Base-by-base conservation (phyloP, 2,888 invertebrate species). In the Itoplectis maculator region DNA sequence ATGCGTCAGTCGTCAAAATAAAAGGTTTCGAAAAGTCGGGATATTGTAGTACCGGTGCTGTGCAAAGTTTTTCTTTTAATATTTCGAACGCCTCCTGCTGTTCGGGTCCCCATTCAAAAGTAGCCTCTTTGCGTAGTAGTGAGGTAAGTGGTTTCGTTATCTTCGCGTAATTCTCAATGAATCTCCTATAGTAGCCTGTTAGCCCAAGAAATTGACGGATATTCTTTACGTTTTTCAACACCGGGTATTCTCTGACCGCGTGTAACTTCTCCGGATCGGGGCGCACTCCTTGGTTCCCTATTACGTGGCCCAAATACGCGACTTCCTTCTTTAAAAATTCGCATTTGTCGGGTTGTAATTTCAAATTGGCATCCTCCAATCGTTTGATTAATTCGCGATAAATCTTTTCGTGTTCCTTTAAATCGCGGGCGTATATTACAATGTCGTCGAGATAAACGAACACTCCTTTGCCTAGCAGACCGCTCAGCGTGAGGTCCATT, bases 381-480 rank as follows among this genome's bases (percentile, higher is more conserved):
- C 29, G 29, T 29, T 29, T 29, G 3, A 29, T 29, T 29, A 29
- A 29, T 29, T 29, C 29, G 29, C 29, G 29, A 5, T 29, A 29
- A 3, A 29, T 29, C 5, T 29, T 29, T 29, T 37, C 18, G 68
- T 78, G 77, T 47, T 79, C 35, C 66, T 70, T 65, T 9, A 81
- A 40, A 20, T 35, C 63, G 2, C 59, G 59, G 20, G 68, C 54
- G 6, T 74, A 85, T 6, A 87, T 66, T 6, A 88, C 81, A 2
- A 87, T 59, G 63, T 86, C 86, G 56, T 87, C 85, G 8, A 85
- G 37, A 56, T 87, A 87, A 0, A 85, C 72, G 4, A 84, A 70
- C 20, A 79, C 72, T 35, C 68, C 79, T 51, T 79, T 61, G 61
- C 86, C 87, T 29, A 84, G 29, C 3, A 29, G 29, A 3, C 29